Conservation (phyloP, 2,113 vertebrate species). For the Sinocyclocheilus anshuiensis region DNA sequence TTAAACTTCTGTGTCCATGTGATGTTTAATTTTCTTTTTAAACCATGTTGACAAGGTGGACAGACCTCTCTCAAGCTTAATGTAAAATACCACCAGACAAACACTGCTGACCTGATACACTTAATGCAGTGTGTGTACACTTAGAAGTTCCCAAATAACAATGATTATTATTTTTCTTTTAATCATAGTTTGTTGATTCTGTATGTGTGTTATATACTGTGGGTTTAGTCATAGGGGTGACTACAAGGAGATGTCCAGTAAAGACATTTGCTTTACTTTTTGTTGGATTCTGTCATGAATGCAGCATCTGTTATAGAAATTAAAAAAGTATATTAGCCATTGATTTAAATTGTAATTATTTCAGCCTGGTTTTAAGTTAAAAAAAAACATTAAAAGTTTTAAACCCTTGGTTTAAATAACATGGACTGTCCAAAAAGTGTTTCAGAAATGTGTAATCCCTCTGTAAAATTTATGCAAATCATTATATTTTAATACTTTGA, state of each 20-base stretch:
- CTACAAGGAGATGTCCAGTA: slow-evolving; percentile 7
- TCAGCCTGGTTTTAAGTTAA: no score
- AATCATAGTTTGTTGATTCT: slow-evolving; percentile 27
- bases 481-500: not conserved
- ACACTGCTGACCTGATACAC: slow-evolving; percentile 9
- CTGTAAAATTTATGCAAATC: not conserved
- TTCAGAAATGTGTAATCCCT: not conserved
- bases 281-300: slow-evolving; percentile 27
- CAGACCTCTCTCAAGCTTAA: not conserved
- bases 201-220: not conserved
- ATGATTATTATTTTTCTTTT: slow-evolving; percentile 24
- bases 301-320: slow-evolving; percentile 10
- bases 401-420: no score
- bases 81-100: not conserved
- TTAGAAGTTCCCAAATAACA: not conserved
- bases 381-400: no score
- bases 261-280: slow-evolving; percentile 7
- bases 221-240: not conserved
- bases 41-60: not conserved
- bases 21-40: not conserved
- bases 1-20: not conserved
- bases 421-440: not conserved
- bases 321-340: slow-evolving; percentile 11
- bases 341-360: slow-evolving; percentile 3
- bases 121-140: not conserved